Evolutionary conservation across 2,797 vertebrate species (phyloP), one percentile per base, ranked within the genome.

Genomic region (Mormyrops boulengeri): DNA sequence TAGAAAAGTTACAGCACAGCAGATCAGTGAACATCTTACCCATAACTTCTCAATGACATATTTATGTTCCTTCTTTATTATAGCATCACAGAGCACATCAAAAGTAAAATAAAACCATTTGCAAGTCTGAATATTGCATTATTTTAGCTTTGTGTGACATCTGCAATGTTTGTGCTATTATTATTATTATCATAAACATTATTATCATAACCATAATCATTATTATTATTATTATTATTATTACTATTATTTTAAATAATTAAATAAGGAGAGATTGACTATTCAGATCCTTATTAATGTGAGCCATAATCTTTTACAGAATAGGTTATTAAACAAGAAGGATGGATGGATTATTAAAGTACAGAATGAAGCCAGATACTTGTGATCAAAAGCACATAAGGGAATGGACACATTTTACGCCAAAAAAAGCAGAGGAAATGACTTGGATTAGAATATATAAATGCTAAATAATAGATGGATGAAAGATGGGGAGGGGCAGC

Each of bases 401-500:
- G 44, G 84, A 34, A 49, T 53, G 84, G 47, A 5, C 47, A 73
- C 12, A 73, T 73, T 73, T 34, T 85, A 49, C 5, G 80, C 38
- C 80, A 44, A 49, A 84, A 82, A 55, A 86, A 86, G n/a, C 22
- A 34, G 22, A 53, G 84, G 47, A 85, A 85, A 86, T 86, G 2
- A 8, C 85, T 86, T 86, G 49, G 50, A 86, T 86, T 55, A 86
- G 49, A 86, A 26, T 86, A 49, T 86, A 86, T 86, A 86, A 87
- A 17, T 6, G 52, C 7, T 57, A 41, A 30, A 50, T 19, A 19
- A 30, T 22, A 22, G 49, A 87, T 2, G 52, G 30, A 87, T 34
- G 30, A 38, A 8, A 19, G 85, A 14, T 17, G 26, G 52, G 26
- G 85, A 9, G 52, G 30, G 85, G 26, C 22, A 8, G 85, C 0